These are phyloP conservation scores for Xenus cinereus DNA, from an alignment of 2,113 vertebrate genomes.

Conservation along the genomic window DNA sequence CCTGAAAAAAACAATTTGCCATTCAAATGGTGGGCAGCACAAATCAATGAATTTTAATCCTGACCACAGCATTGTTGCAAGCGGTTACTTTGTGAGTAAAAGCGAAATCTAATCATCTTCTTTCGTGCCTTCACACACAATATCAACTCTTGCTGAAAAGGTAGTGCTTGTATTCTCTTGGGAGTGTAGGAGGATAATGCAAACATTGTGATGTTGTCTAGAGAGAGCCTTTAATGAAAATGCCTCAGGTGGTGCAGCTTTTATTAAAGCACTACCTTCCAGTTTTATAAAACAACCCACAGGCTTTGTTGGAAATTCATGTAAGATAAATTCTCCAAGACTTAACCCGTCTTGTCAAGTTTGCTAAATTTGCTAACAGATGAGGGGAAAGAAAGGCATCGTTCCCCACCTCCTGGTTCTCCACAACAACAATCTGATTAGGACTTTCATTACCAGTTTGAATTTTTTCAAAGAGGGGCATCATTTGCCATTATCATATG, in stretches of 20 bases:
- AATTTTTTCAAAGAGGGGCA: slow-evolving; percentile 77
- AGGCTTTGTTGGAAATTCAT: slow-evolving; percentile 83
- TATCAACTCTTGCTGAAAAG: slow-evolving; percentile 75
- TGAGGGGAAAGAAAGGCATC: not conserved
- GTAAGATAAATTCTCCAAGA: slow-evolving; percentile 73
- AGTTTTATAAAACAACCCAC: slow-evolving; percentile 71
- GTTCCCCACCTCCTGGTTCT: slow-evolving; percentile 46
- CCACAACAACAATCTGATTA: slow-evolving; percentile 77
- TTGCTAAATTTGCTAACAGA: slow-evolving; percentile 68
- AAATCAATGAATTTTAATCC: slow-evolving; percentile 24
- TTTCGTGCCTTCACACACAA: slow-evolving; percentile 72
- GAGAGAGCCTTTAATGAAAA: slow-evolving; percentile 88
- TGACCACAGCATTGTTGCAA: not conserved
- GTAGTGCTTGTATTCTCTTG: slow-evolving; percentile 72
- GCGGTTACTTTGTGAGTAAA: slow-evolving; percentile 34
- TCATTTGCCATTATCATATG: slow-evolving; percentile 82
- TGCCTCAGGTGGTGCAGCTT: slow-evolving; percentile 85
- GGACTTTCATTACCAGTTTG: slow-evolving; percentile 79
- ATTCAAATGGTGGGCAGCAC: slow-evolving; percentile 8
- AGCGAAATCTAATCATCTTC: slow-evolving; percentile 70
- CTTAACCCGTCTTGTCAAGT: slow-evolving; percentile 74
- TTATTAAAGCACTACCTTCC: slow-evolving; percentile 79
- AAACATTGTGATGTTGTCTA: slow-evolving; percentile 79
- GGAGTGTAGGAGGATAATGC: slow-evolving; percentile 68
- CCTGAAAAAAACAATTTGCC: not conserved